Base-by-base conservation (phyloP, 2,113 vertebrate genomes). In the Ahaetulla prasina region DNA sequence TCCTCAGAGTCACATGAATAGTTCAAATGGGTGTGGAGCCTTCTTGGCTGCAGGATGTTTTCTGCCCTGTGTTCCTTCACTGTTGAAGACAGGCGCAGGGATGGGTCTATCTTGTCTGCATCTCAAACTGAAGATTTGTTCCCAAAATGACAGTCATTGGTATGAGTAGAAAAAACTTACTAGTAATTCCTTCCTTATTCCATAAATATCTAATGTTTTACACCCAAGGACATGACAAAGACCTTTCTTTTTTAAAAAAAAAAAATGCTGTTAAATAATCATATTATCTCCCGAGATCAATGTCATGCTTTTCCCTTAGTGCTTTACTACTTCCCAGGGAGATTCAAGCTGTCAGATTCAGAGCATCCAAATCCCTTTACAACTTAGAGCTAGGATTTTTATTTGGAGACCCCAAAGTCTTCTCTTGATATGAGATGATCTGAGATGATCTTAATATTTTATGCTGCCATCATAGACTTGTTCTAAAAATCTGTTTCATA, bases 251-350 rank as follows among this genome's bases (percentile, higher is more conserved):
- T 63, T n/a, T n/a, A n/a, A n/a, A 47, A 47, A 47, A 30, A 47
- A 14, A 87, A 87, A 52, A 87, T 50, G 3, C 20, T 90, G 0
- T 0, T 57, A 57, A 85, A 45, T 47, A 5, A 85, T 85, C 90
- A 86, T 85, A 4, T 86, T 88, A 35, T 92, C 11, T 89, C 30
- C 23, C 84, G 85, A 74, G 93, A 92, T 92, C 89, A 57, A 25
- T 53, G 57, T 89, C 68, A 91, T 93, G 39, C n/a, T 9, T 45
- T 94, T 27, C 88, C 88, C 4, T 92, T 5, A 35, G 12, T 93
- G 35, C 6, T 91, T 90, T 6, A 74, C 8, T 23, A 30, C 89
- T 1, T 92, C 93, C 53, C 43, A 87, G 92, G 57, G 55, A 91
- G 23, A n/a, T 0, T 84, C 92, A 1, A 2, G 55, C 87, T 60